These are phyloP conservation scores for Dufourea novaeangliae DNA, from an alignment of 1,140 invertebrate species.

Conservation along the genomic window DNA sequence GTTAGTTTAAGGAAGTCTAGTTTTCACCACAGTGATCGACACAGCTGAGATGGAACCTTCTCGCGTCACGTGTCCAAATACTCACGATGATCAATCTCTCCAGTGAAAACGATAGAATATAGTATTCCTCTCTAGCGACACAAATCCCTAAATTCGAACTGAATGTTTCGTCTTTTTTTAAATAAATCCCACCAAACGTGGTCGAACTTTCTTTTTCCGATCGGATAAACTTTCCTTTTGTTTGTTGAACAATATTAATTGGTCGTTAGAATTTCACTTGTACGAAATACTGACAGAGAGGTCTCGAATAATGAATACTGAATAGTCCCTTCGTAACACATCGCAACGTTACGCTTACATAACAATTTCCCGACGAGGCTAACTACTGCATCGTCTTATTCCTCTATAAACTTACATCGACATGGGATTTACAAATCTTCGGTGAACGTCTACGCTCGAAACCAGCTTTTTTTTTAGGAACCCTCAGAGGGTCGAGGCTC, in stretches of 20 bases:
- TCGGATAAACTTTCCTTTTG: not conserved
- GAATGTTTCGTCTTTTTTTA: too few species aligned
- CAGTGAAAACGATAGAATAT: too few species aligned
- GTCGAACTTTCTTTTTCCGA: not conserved
- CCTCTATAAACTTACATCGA: not conserved
- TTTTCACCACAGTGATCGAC: too few species aligned
- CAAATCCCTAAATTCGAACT: too few species aligned
- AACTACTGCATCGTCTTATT: not conserved
- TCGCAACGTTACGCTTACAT: not conserved
- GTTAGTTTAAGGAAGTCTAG: too few species aligned
- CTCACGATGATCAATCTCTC: too few species aligned
- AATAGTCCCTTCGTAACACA: not conserved
- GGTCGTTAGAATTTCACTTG: constrained; percentile 18
- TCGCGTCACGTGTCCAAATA: too few species aligned
- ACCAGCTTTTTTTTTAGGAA: not conserved
- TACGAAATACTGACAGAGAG: constrained; percentile 34
- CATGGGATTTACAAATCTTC: not conserved
- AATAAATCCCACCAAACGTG: too few species aligned
- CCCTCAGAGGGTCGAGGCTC: not conserved
- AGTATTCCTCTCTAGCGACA: too few species aligned
- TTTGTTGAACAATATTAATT: constrained; percentile 1
- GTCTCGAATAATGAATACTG: constrained; percentile 32
- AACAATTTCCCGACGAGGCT: not conserved
- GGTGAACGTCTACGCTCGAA: not conserved
- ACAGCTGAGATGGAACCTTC: too few species aligned